A percentile compares a stretch with the other conserved stretches of the same genome.
phyloP scores from a whole-genome alignment of 2,888 invertebrate species.

The Dascillus cervinus region DNA sequence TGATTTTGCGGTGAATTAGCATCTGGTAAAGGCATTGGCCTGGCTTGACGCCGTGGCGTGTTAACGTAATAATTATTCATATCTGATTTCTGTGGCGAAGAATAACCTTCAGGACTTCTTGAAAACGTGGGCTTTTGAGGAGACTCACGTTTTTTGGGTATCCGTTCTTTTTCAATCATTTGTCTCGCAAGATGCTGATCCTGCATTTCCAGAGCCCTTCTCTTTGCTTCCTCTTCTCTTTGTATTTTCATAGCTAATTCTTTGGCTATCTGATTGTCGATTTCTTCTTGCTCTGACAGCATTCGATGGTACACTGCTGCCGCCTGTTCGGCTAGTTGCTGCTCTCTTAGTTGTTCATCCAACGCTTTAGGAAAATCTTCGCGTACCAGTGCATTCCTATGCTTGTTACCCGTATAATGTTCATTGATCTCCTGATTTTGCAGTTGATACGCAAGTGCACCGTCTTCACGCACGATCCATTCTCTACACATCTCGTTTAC shows the following conservation, averaged over 20 bases:
- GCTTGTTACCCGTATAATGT: constrained; percentile 69
- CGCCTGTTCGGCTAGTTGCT: constrained; percentile 55
- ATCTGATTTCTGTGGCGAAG: constrained; percentile 20
- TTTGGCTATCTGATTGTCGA: constrained; percentile 59
- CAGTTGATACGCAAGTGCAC: constrained; percentile 69
- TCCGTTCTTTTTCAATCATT: constrained; percentile 4
- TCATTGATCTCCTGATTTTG: constrained; percentile 76
- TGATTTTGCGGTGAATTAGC: constrained; percentile 4
- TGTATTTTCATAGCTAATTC: constrained; percentile 60
- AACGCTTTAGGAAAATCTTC: constrained; percentile 71
- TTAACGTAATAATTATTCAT: constrained; percentile 29
- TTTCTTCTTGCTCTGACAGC: constrained; percentile 61
- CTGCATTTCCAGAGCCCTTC: constrained; percentile 46
- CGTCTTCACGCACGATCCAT: constrained; percentile 79
- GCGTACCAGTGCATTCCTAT: constrained; percentile 66
- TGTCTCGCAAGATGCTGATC: constrained; percentile 48
- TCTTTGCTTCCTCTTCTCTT: constrained; percentile 46
- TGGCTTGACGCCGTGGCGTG: constrained; percentile 33
- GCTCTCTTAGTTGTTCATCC: constrained; percentile 64
- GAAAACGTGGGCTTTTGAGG: constrained; percentile 7
- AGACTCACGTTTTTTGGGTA: constrained; percentile 6
- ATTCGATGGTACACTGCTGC: constrained; percentile 52
- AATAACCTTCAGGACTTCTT: not conserved
- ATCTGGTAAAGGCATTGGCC: constrained; percentile 36
- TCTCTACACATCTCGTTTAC: constrained; percentile 71